Base-by-base conservation (phyloP, 1,140 invertebrate species). In the Lucilia cuprina region DNA sequence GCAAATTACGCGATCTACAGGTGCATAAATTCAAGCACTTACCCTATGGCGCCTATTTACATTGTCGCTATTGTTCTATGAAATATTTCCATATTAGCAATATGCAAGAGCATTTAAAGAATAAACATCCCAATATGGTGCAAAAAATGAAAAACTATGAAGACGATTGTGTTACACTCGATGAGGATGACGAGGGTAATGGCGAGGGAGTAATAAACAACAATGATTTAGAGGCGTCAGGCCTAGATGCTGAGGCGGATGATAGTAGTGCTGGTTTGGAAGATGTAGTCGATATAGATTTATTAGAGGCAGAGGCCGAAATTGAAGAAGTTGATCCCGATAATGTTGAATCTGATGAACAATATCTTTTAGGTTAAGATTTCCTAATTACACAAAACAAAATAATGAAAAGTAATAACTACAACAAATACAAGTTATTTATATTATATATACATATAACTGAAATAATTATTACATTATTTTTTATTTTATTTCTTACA, bases 11-110 rank as follows among this genome's bases (percentile, higher is more conserved):
- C 8, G 86, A 86, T 21, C 83, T 90, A 12, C 89, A 90, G 35
- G 83, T 86, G 41, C 89, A 90, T 77, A 86, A 87, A 9, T 88
- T 90, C 50, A 87, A 86, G 74, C 89, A 90, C 83, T 84, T 90
- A 10, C 88, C 89, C 9, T 86, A 87, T 82, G 86, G 88, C 7
- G 87, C 86, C 19, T 90, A 90, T 41, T 84, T 90, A 34, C 87
- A 86, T 8, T 90, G 89, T 60, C 70, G 78, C 8, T 85, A 30
- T 77, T 85, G 84, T 82, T 55, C 78, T 17, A 80, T 82, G 21
- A 47, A 49, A 25, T 85, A 85, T 75, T 82, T 82, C 19, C 78
- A 85, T 41, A 83, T 85, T 55, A 82, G 83, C 49, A 84, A 83
- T 19, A 85, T 85, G 78, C 65, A 83, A 7, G 82, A 84, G 9